A percentile compares a stretch with the other conserved stretches of the same genome.
Conservation (phyloP, 35 echinoderm and acorn worm genomes). For the Lytechinus variegatus region DNA sequence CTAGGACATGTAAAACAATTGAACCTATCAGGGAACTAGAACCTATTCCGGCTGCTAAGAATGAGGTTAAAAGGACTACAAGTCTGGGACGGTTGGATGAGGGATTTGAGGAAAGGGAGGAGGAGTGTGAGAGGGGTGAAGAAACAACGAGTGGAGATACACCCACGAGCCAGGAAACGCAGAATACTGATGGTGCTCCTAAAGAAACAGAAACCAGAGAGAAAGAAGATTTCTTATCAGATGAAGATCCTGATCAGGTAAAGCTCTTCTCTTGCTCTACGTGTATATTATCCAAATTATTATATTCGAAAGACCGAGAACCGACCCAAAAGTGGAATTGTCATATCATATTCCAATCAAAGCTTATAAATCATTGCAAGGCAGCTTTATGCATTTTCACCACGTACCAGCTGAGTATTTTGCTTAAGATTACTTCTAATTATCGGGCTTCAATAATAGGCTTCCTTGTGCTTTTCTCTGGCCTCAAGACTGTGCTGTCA, state of each 20-base stretch:
- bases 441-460: too few species aligned
- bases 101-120: conserved; percentile 59
- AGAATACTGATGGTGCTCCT: conserved; percentile 4
- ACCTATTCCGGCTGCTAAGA: not conserved
- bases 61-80: conserved; percentile 7
- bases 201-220: conserved; percentile 41
- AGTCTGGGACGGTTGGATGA: conserved; percentile 64
- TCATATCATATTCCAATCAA: too few species aligned
- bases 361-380: too few species aligned
- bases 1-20: conserved; percentile 54
- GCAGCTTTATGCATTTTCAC: too few species aligned
- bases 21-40: conserved; percentile 65
- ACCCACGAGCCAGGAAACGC: conserved; percentile 3
- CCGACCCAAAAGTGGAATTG: too few species aligned
- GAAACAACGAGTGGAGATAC: conserved; percentile 42
- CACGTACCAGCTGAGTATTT: too few species aligned
- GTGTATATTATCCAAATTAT: too few species aligned
- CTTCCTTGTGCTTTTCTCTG: too few species aligned
- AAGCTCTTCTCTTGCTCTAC: not conserved
- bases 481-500: too few species aligned
- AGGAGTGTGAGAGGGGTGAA: conserved; percentile 43
- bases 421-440: too few species aligned
- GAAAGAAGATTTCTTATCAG: conserved; percentile 59
- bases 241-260: conserved; percentile 59
- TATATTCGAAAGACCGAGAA: too few species aligned